Base-by-base conservation (phyloP, 2,797 vertebrate species). In the Notamacropus eugenii region DNA sequence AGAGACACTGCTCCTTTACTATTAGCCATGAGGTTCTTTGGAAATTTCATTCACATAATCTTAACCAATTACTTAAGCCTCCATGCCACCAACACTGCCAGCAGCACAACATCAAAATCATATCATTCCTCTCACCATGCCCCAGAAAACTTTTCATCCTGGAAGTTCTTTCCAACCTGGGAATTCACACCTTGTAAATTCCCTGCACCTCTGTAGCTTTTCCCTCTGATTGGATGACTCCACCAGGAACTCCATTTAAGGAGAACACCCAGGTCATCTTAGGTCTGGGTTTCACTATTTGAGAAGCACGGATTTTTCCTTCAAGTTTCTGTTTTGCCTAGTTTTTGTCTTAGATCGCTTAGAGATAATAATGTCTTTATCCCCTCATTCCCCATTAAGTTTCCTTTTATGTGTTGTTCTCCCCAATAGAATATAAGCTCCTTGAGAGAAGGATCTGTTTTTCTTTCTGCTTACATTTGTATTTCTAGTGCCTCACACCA, bases 1-100 rank as follows among this genome's bases (percentile, higher is more conserved):
- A 91, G 96, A 52, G 19, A 55, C 28, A 54, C 74, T 58, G 67
- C 54, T 96, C 90, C 93, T 13, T 90, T 94, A 91, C 58, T 9
- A 95, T 96, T 50, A 94, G 52, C 62, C 87, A 59, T 5, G 29
- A 93, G 11, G 8, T 87, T 87, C 9, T 55, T 13, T 90, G 57
- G n/a, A 31, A 55, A 90, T 46, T 27, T 90, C 29, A 34, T 90
- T 93, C 94, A 46, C 31, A 31, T 27, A 87, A 87, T 87, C 22
- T 34, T 1, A 40, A 46, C 67, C n/a, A 82, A 95, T 56, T 34
- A 52, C 29, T 56, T 55, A 82, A 82, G 55, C 62, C 54, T 94
- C 54, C 55, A 57, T n/a, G 90, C 91, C 54, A 87, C 57, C 46
- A 95, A 94, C 58, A 92, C 12, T 9, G 56, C 57, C 54, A 95